Percentiles rank a stretch among this genome's conserved stretches.
These are phyloP conservation scores for Mormyrus lacerda DNA, from an alignment of 2,113 vertebrate species.

Conservation along the genomic window DNA sequence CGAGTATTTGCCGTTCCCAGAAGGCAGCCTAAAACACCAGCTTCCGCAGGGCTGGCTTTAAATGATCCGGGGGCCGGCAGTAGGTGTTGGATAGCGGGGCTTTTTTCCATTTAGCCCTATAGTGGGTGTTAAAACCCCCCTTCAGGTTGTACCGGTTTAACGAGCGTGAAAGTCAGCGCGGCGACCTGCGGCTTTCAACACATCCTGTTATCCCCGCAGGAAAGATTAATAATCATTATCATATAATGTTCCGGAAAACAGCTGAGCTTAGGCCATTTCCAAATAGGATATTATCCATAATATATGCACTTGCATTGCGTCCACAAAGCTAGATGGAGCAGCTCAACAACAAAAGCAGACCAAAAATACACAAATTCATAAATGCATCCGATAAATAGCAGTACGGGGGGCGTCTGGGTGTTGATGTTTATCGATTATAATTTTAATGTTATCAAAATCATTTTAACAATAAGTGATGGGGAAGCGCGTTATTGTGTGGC, in stretches of 20 bases:
- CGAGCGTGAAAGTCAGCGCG: neutral
- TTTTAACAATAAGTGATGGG: neutral
- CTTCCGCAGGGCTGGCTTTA: conserved; percentile 35
- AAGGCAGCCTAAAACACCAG: conserved; percentile 15
- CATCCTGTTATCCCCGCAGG: neutral
- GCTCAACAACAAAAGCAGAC: neutral
- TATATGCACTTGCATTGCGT: neutral
- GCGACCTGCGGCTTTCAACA: neutral
- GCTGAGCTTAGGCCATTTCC: neutral
- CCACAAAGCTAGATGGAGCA: neutral
- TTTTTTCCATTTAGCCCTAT: neutral
- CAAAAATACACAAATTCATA: neutral
- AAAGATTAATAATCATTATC: neutral
- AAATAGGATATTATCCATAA: neutral
- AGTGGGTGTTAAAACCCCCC: neutral
- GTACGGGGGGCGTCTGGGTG: neutral
- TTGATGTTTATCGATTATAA: neutral
- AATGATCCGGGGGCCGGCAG: neutral
- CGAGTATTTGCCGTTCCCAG: conserved; percentile 17
- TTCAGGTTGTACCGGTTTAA: neutral
- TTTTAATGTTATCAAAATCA: neutral
- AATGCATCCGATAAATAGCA: neutral
- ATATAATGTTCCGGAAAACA: neutral
- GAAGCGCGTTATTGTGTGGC: neutral
- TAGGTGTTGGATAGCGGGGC: neutral